Evolutionary conservation across 2,113 vertebrate species (phyloP).

Genomic region (Strix uralensis): DNA sequence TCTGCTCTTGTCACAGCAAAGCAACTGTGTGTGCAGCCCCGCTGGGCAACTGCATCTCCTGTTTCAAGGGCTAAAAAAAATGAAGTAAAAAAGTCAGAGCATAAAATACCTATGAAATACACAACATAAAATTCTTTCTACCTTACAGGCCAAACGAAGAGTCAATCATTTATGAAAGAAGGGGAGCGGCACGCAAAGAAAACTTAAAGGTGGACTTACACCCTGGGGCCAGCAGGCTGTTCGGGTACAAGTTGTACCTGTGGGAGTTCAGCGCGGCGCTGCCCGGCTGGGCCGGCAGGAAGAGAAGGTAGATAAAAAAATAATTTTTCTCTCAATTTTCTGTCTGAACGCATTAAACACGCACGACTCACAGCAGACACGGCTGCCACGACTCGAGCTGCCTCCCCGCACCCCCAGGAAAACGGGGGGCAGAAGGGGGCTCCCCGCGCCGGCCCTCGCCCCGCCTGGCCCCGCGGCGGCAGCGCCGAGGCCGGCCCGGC

Average conservation of each 20-base stretch:
- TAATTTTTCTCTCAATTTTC: not conserved
- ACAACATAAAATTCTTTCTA: not conserved
- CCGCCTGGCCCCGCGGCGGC: not conserved
- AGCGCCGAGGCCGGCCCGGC: not conserved
- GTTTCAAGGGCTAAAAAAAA: not conserved
- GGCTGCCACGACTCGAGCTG: accelerated
- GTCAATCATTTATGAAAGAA: not conserved
- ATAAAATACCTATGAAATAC: not conserved
- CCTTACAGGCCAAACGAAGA: not conserved
- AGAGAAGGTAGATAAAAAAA: accelerated
- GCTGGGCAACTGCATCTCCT: not conserved
- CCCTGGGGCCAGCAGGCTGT: not conserved
- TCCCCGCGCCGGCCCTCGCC: not conserved
- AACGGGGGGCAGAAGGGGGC: not conserved
- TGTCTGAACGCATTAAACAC: not conserved
- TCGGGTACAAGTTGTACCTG: not conserved
- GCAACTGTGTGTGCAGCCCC: not conserved
- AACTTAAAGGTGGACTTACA: not conserved
- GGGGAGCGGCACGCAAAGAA: not conserved
- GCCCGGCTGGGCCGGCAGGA: not conserved
- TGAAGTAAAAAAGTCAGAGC: not conserved
- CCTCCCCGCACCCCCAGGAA: accelerated
- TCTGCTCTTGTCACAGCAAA: not conserved
- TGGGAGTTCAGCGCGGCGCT: not conserved
- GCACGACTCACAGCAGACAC: accelerated